phyloP scores from a whole-genome alignment of 2,888 invertebrate species.

The Agrochola macilenta region DNA sequence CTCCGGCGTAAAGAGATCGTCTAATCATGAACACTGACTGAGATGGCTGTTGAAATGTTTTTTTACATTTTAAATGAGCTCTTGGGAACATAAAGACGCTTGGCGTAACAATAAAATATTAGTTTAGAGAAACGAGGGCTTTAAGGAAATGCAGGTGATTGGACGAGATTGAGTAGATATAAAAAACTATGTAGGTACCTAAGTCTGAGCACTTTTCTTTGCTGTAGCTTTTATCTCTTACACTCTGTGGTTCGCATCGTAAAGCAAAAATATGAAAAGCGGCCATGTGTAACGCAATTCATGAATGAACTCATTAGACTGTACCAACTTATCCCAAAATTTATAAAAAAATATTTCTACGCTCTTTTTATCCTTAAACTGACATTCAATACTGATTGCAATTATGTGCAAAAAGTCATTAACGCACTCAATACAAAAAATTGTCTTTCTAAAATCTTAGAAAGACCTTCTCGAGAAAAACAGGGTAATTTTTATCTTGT shows the following conservation, averaged over 20 bases:
- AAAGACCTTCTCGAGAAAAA: not conserved
- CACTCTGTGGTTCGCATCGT: not conserved
- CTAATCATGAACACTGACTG: constrained; percentile 28
- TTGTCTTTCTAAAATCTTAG: not conserved
- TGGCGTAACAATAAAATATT: not conserved
- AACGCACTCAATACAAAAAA: too few relatives aligned
- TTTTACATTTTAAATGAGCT: constrained; percentile 32
- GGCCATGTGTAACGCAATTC: constrained; percentile 18
- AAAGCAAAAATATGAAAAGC: not conserved
- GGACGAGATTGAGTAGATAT: not conserved
- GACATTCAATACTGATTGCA: not conserved
- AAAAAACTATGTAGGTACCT: not conserved
- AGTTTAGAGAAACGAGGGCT: not conserved
- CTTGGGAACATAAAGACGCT: not conserved
- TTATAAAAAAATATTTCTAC: not conserved
- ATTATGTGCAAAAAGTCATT: not conserved
- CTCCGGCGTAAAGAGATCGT: constrained; percentile 25
- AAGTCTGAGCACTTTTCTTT: too few relatives aligned
- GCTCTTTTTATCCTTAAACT: not conserved
- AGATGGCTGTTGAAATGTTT: constrained; percentile 5
- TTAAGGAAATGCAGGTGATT: not conserved
- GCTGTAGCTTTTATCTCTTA: not conserved
- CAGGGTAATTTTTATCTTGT: not conserved
- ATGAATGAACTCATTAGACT: constrained; percentile 10
- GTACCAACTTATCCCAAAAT: not conserved